phyloP scores from a whole-genome alignment of 2,888 invertebrate genomes.

The Cancer borealis region DNA sequence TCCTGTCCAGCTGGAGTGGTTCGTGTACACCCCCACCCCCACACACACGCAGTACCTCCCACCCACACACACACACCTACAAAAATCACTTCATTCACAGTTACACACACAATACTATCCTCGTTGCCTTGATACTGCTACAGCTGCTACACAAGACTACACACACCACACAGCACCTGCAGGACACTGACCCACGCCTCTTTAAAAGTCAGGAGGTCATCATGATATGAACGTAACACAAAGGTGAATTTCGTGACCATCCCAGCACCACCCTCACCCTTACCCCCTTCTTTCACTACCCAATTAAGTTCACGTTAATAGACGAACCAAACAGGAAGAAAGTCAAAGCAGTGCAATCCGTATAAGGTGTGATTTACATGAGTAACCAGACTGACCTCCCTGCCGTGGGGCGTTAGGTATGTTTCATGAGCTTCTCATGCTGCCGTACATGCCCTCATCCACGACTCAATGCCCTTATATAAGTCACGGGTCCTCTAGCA shows the following conservation, averaged over 20 bases:
- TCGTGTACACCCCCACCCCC: not conserved
- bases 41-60: not conserved
- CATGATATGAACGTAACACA: no score
- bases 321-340: not conserved
- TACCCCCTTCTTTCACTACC: not conserved
- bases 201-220: not conserved
- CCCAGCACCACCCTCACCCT: not conserved
- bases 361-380: not conserved
- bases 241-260: not conserved
- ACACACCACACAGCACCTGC: not conserved
- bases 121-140: no score
- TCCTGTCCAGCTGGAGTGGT: not conserved
- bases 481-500: not conserved
- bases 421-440: not conserved
- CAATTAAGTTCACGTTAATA: not conserved
- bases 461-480: not conserved
- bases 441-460: not conserved
- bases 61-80: no score
- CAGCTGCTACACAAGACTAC: not conserved
- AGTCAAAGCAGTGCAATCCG: not conserved
- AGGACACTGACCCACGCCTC: not conserved
- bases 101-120: no score
- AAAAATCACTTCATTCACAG: not conserved
- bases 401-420: not conserved
- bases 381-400: not conserved